Evolutionary conservation across 2,113 vertebrate genomes (phyloP), one percentile per base, ranked within the genome.

Genomic region (Oncorhynchus nerka): DNA sequence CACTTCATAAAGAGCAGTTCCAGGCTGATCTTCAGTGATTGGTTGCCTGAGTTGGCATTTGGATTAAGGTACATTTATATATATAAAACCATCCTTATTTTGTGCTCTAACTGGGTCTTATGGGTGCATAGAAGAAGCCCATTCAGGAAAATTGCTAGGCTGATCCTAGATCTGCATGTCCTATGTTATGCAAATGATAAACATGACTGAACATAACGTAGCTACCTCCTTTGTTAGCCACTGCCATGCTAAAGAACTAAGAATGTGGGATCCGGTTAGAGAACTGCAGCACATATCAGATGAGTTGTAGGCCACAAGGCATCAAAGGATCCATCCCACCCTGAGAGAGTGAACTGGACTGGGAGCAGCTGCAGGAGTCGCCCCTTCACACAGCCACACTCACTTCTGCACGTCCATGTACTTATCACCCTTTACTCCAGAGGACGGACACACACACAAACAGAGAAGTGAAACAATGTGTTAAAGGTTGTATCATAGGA

Each of bases 331-430:
- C 32, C 34, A n/a, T 64, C n/a, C 61, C 24, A 26, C n/a, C 34
- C 15, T 19, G 39, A 39, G 68, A 45, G 39, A 39, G 24, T 62
- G 22, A 28, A 22, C 8, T 20, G 55, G 75, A 77, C 73, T 26
- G 3, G 78, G 73, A 85, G 84, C 85, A 75, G 76, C 80, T 26
- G 16, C 76, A 51, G 80, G 57, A 7, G 76, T 79, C 74, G 7
- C 19, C 8, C 70, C 77, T 9, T 78, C 62, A 62, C 59, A 34
- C 24, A 34, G 34, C 55, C 79, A 32, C 28, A 1, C 20, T 91
- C 94, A 93, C 85, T 93, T 93, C 79, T 91, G 92, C 88, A 92
- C 73, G 72, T 94, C 92, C 91, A 94, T 94, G 88, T 89, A 91
- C 85, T 92, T 93, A 83, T 94, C 51, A 89, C 75, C 83, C 32